phyloP scores from a whole-genome alignment of 2,888 invertebrate genomes.

The Aporophyla lueneburgensis region DNA sequence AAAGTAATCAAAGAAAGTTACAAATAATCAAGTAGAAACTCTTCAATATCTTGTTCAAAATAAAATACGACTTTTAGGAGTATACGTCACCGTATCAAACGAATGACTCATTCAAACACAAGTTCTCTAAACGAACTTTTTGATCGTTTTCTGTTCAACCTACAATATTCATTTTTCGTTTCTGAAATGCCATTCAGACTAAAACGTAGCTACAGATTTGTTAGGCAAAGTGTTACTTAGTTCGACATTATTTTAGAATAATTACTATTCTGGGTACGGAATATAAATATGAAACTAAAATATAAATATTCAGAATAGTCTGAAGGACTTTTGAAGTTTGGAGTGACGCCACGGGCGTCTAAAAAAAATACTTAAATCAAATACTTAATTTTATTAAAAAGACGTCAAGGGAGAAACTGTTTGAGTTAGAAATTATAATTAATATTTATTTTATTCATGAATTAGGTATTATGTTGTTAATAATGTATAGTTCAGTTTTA shows the following conservation, averaged over 20 bases:
- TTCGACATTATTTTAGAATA: conserved; percentile 3
- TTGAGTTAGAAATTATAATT: background rate
- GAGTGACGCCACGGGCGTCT: too few species aligned
- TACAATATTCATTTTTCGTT: background rate
- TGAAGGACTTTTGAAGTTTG: background rate
- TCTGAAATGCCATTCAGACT: conserved; percentile 1
- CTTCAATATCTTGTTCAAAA: conserved; percentile 1
- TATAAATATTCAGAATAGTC: conserved; percentile 8
- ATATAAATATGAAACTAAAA: background rate
- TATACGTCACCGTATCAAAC: background rate
- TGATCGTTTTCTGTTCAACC: background rate
- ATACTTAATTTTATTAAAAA: background rate
- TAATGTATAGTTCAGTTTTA: too few species aligned
- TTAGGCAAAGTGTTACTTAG: conserved; percentile 4
- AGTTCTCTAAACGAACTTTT: conserved; percentile 7
- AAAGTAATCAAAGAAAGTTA: conserved; percentile 44
- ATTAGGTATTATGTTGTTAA: too few species aligned
- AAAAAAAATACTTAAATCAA: too few species aligned
- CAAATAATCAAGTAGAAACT: background rate
- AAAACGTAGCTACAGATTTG: background rate
- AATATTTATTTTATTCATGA: too few species aligned
- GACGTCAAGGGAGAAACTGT: background rate
- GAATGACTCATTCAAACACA: conserved; percentile 6
- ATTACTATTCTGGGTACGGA: conserved; percentile 19
- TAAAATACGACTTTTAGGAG: conserved; percentile 31